Evolutionary conservation across 1,140 invertebrate species (phyloP), one percentile per base, ranked within the genome.

Genomic region (Notospermus geniculatus): DNA sequence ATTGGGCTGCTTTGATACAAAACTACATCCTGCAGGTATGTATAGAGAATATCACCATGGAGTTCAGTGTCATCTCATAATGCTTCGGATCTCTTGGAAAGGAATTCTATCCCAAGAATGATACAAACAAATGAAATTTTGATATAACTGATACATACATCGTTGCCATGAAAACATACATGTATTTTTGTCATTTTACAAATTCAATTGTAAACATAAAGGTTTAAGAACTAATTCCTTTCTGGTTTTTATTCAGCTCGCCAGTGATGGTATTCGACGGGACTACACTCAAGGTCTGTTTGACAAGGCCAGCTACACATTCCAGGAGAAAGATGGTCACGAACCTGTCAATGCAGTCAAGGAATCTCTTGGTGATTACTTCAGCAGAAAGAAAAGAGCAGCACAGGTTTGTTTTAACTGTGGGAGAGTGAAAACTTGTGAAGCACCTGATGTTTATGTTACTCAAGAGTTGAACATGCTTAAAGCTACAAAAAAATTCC

Each of bases 21-120:
- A 83, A 83, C 59, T 83, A 83, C 57, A 82, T 83, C 46, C 64
- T 80, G 36, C 80, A 83, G 75, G 80, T 82, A n/a, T n/a, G n/a
- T n/a, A n/a, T n/a, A n/a, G 32, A 29, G 30, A 1, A 15, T 64
- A 19, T 7, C 11, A 17, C 54, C 23, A 39, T 52, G 17, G 27
- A 59, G n/a, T 19, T 22, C 23, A 22, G 54, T 22, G 28, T 9
- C 36, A 56, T 5, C 9, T 56, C 29, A 7, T 19, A n/a, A n/a
- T n/a, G n/a, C n/a, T n/a, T n/a, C n/a, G n/a, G n/a, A n/a, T n/a
- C n/a, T n/a, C n/a, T n/a, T n/a, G n/a, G n/a, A n/a, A n/a, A n/a
- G n/a, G n/a, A n/a, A n/a, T n/a, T n/a, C n/a, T n/a, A n/a, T n/a
- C n/a, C n/a, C n/a, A n/a, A n/a, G n/a, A n/a, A n/a, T n/a, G n/a